Evolutionary conservation across 2,888 invertebrate genomes (phyloP).

Genomic region (Stegophylla sp.): DNA sequence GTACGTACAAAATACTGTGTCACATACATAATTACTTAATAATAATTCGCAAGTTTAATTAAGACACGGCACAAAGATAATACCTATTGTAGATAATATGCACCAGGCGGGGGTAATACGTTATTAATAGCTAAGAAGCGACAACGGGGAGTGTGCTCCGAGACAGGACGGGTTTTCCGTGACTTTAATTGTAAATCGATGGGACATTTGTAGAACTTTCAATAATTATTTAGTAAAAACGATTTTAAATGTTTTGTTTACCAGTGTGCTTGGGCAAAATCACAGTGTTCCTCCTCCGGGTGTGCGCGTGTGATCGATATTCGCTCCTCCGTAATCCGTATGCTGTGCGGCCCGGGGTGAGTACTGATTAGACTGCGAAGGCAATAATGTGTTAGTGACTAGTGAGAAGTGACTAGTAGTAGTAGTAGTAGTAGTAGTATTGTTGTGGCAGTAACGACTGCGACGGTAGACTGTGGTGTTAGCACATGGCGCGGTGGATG

Average conservation of each 20-base stretch:
- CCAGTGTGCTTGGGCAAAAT: not conserved
- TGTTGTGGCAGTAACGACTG: not conserved
- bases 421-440: too few species aligned
- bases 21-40: too few species aligned
- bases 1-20: not conserved
- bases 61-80: not conserved
- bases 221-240: not conserved
- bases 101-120: too few species aligned
- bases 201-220: not conserved
- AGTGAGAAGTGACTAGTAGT: not conserved
- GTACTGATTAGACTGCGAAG: not conserved
- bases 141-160: too few species aligned
- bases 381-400: too few species aligned
- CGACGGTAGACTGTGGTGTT: conserved; percentile 16
- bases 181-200: not conserved
- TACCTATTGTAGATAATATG: not conserved
- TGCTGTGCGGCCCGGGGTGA: conserved; percentile 20
- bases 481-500: conserved; percentile 37
- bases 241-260: conserved; percentile 1
- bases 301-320: conserved; percentile 24
- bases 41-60: too few species aligned
- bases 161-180: too few species aligned
- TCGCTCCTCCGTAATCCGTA: not conserved
- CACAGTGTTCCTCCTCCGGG: not conserved
- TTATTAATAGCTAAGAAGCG: too few species aligned